Base-by-base conservation (phyloP, 2,888 invertebrate genomes). In the Isotomurus palustris region DNA sequence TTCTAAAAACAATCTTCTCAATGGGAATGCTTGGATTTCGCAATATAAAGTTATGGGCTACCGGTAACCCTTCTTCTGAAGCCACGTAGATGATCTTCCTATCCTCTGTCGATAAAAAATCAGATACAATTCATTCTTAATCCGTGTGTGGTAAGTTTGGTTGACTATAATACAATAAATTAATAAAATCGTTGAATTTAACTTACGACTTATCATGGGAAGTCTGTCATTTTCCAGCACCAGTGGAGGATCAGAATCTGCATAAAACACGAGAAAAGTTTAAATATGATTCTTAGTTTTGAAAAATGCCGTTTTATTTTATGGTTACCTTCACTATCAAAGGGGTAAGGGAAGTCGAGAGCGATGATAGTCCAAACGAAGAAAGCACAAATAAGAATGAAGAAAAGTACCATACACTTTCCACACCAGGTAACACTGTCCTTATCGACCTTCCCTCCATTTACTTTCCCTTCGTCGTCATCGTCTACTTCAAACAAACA, bases 11-110 rank as follows among this genome's bases (percentile, higher is more conserved):
- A 35, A 62, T 58, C 28, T 58, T 58, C 41, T 58, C 40, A 45
- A 62, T 58, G 19, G 62, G 62, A 44, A 62, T 47, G 28, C 49
- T 49, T 53, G 58, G 58, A 38, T 62, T 62, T 38, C 53, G 40
- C 35, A 58, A 50, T 48, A 62, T 41, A 41, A 62, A 58, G 36
- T 62, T 58, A 41, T 58, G 49, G 27, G 62, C 62, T 21, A 49
- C 56, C 29, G 62, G 62, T 38, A 62, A 51, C 4, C 56, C 62
- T 3, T 58, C 58, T 29, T 58, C 56, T 14, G 56, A 53, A 4
- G 53, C 51, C 2, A 62, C 58, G 5, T 58, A 56, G 36, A 62
- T 40, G 5, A 53, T 58, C 32, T 49, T 53, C 56, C 53, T 58
- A 45, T 62, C 58, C 22, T 49, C 62, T 62, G 24, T n/a, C 51